Percentiles rank a stretch among this genome's conserved stretches.
These are phyloP conservation scores for Perdita meconis DNA, from an alignment of 2,888 invertebrate species.

Conservation along the genomic window DNA sequence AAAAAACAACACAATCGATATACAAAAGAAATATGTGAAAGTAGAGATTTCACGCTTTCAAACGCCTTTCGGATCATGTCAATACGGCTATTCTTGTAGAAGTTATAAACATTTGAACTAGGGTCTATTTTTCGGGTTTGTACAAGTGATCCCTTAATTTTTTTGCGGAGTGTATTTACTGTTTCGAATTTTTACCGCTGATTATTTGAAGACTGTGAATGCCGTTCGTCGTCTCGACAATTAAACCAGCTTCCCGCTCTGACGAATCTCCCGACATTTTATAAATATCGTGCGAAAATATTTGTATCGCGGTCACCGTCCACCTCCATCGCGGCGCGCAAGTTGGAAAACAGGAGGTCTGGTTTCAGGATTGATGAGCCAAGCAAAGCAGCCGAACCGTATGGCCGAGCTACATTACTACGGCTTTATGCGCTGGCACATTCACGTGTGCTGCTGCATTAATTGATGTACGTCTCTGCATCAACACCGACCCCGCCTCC, in stretches of 20 bases:
- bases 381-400: conserved; percentile 71
- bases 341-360: conserved; percentile 51
- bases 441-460: conserved; percentile 81
- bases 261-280: not conserved
- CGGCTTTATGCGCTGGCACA: conserved; percentile 79
- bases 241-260: not conserved
- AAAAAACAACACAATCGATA: too few relatives aligned
- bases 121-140: too few relatives aligned
- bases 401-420: conserved; percentile 78
- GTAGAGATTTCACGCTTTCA: too few relatives aligned
- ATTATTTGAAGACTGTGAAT: too few relatives aligned
- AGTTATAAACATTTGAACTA: too few relatives aligned
- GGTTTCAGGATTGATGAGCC: conserved; percentile 78
- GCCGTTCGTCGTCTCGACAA: too few relatives aligned
- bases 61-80: too few relatives aligned
- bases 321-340: conserved; percentile 16
- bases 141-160: too few relatives aligned
- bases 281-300: conserved; percentile 16
- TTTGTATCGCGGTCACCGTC: conserved; percentile 12
- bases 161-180: too few relatives aligned
- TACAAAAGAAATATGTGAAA: too few relatives aligned
- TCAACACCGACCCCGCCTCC: conserved; percentile 76
- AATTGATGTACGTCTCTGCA: conserved; percentile 80
- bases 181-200: too few relatives aligned
- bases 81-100: too few relatives aligned